Evolutionary conservation across 2,113 vertebrate genomes (phyloP), one percentile per base, ranked within the genome.

Genomic region (Oxyura jamaicensis): DNA sequence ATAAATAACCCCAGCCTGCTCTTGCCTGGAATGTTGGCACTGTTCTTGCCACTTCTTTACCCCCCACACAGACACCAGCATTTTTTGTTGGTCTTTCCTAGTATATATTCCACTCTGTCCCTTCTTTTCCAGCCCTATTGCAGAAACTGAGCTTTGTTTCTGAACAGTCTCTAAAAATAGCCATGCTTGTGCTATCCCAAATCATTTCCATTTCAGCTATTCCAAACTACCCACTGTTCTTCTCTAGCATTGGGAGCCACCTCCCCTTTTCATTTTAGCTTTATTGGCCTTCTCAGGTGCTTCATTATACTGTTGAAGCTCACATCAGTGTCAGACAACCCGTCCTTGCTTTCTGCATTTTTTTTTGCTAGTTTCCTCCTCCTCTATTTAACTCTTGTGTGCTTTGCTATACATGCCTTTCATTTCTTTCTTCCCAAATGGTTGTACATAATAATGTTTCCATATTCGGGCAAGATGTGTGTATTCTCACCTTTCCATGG

Each of bases 141-240:
- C 31, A 71, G 87, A 41, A 92, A 85, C 12, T 17, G 44, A 29
- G 31, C 74, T 90, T 95, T 74, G 50, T 85, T 33, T 62, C 87
- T 84, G 19, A 95, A 91, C 55, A 83, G 68, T 55, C 52, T 86
- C 86, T 92, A 88, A 93, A 92, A 87, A 95, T 86, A 93, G 29
- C 41, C 33, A 60, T 60, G 33, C 56, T 65, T 91, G 18, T 87
- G 44, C 66, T 89, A 25, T 68, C 66, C 66, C 53, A 68, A 82
- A 77, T 52, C 4, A 1, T 41, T 96, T 82, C 78, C 48, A 48
- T 73, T 90, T 85, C 79, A 56, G 48, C 21, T 73, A 6, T 91
- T 68, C 65, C 41, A 42, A 20, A 33, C 17, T 35, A 19, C 53
- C 39, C 26, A 2, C 35, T 82, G 29, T 59, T 82, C 15, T 72